Conservation (phyloP, 2,888 invertebrate genomes). For the Nomada lathburiana region DNA sequence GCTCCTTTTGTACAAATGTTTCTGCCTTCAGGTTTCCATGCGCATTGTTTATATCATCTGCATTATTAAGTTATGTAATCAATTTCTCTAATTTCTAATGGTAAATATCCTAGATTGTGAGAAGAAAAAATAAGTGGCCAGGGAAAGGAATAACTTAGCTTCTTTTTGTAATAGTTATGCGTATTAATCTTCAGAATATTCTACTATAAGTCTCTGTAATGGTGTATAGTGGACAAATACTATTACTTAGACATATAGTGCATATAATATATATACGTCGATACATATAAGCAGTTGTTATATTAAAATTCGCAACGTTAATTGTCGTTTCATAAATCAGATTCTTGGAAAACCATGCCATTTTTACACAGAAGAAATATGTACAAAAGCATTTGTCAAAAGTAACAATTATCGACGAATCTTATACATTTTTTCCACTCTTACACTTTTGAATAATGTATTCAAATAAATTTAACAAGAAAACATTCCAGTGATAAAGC, state of each 20-base stretch:
- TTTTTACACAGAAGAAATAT: conserved; percentile 40
- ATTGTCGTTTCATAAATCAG: conserved; percentile 25
- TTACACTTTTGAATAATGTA: conserved; percentile 22
- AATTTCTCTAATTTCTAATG: conserved; percentile 24
- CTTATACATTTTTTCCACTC: conserved; percentile 11
- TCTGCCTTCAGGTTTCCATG: conserved; percentile 68
- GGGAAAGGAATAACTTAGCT: conserved; percentile 48
- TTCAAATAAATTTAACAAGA: conserved; percentile 32
- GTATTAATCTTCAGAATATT: conserved; percentile 30
- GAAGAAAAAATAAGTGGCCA: conserved; percentile 35
- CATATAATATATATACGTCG: conserved; percentile 31
- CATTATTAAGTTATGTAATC: conserved; percentile 51
- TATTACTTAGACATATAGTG: conserved; percentile 67
- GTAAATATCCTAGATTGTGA: conserved; percentile 30
- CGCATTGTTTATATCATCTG: conserved; percentile 62
- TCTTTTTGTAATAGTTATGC: conserved; percentile 48
- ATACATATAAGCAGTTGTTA: conserved; percentile 29
- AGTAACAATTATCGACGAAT: not conserved
- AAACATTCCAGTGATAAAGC: conserved; percentile 45
- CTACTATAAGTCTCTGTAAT: conserved; percentile 70
- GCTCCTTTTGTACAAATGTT: conserved; percentile 80
- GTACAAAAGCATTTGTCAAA: conserved; percentile 31
- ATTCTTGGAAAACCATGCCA: conserved; percentile 37
- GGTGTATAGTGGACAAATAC: conserved; percentile 73
- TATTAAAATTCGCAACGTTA: conserved; percentile 35